These are phyloP conservation scores for Miltochrista miniata DNA, from an alignment of 2,888 invertebrate genomes.

Conservation along the genomic window DNA sequence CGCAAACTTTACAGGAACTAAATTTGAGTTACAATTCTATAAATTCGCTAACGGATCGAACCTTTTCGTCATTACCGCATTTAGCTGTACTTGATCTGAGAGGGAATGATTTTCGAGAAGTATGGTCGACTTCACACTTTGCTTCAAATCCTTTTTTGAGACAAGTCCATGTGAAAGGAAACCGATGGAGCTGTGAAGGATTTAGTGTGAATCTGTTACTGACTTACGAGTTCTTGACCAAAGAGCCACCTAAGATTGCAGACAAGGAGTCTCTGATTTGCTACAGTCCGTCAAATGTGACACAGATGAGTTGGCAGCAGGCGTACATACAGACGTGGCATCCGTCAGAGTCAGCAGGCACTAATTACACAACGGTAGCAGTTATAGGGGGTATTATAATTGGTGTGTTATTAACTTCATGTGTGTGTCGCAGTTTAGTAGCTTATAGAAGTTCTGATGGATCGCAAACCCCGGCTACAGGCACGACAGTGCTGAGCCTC, in stretches of 20 bases:
- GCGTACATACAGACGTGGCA: slow-evolving; percentile 88
- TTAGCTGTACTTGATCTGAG: slow-evolving; percentile 86
- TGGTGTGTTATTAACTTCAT: slow-evolving; percentile 80
- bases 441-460: slow-evolving; percentile 63
- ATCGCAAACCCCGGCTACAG: slow-evolving; percentile 59
- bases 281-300: slow-evolving; percentile 85
- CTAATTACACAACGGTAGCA: slow-evolving; percentile 83
- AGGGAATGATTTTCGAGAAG: slow-evolving; percentile 88
- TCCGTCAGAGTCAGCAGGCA: slow-evolving; percentile 54
- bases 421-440: slow-evolving; percentile 81
- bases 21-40: slow-evolving; percentile 85
- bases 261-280: slow-evolving; percentile 83
- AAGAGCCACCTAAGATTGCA: slow-evolving; percentile 76
- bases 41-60: slow-evolving; percentile 81
- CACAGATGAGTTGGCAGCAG: slow-evolving; percentile 87
- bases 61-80: slow-evolving; percentile 85
- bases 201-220: slow-evolving; percentile 80
- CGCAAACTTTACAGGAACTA: slow-evolving; percentile 84
- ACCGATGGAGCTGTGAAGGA: slow-evolving; percentile 91
- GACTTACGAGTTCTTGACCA: slow-evolving; percentile 85
- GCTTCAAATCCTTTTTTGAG: slow-evolving; percentile 83
- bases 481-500: slow-evolving; percentile 69
- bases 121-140: slow-evolving; percentile 85
- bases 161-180: slow-evolving; percentile 86
- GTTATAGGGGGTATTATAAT: slow-evolving; percentile 79